Base-by-base conservation (phyloP, 2,797 vertebrate species). In the Myotis pilosus region DNA sequence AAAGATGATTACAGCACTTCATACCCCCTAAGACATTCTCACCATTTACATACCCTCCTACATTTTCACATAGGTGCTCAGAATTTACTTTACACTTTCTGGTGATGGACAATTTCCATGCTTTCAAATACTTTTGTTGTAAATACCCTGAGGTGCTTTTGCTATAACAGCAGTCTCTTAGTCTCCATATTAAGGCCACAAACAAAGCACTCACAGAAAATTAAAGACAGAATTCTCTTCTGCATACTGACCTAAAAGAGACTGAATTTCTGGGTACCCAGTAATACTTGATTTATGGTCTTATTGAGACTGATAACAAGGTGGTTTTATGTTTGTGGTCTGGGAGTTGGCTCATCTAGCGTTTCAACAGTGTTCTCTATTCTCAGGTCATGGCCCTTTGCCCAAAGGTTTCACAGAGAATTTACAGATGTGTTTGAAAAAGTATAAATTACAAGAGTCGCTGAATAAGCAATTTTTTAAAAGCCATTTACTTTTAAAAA, bases 221-320 rank as follows among this genome's bases (percentile, higher is more conserved):
- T 68, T 88, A 96, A 94, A 92, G 60, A 83, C 33, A 91, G 80
- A 93, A 90, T 82, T 92, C 68, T 87, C 55, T 83, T 91, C 66
- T 81, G 38, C 23, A 38, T 28, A 71, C 3, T 76, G 57, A n/a
- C 53, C 57, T 44, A 75, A 78, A 47, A 60, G 64, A 87, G 81
- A 95, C 38, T 82, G 36, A 78, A 90, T 76, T 80, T 94, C 84
- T 75, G 62, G 38, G 51, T 69, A 66, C 36, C 3, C 53, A 33
- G 62, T 47, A 96, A 95, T 87, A 82, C 64, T 13, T 57, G 47
- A 75, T 69, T 86, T 83, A 87, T 81, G 51, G 57, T 74, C 86
- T 93, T 36, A 71, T 23, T 33, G 92, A 87, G n/a, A 85, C 74
- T 83, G 33, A 41, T 51, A 79, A 69, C 51, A 33, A 90, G 47